These are phyloP conservation scores for Heterocephalus glaber DNA, from an alignment of 2,113 vertebrate genomes.

Conservation along the genomic window DNA sequence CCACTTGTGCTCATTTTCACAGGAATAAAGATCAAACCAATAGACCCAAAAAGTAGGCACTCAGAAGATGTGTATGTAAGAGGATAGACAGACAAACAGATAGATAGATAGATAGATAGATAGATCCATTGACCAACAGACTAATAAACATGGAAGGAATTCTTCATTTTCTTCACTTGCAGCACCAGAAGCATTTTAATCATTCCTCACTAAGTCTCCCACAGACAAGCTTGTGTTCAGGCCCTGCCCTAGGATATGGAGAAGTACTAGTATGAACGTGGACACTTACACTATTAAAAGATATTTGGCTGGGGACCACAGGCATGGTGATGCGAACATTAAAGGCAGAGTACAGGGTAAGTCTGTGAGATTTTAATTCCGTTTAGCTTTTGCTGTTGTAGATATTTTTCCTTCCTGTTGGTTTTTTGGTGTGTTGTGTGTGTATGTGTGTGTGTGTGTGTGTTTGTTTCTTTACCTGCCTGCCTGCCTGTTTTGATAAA, in stretches of 20 bases:
- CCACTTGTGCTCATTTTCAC: neutral
- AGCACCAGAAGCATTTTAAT: neutral
- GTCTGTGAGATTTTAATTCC: neutral
- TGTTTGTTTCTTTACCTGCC: neutral
- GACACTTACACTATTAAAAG: neutral
- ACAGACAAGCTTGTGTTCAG: neutral
- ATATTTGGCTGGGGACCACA: neutral
- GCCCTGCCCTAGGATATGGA: neutral
- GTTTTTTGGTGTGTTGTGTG: neutral
- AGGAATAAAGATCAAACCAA: neutral
- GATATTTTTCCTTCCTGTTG: neutral
- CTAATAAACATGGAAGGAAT: neutral
- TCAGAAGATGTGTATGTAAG: neutral
- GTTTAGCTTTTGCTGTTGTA: neutral
- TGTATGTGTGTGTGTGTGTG: too few species aligned
- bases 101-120: neutral
- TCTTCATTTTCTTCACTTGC: neutral
- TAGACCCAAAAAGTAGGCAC: neutral
- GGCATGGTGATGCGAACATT: neutral
- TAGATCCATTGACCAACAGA: neutral
- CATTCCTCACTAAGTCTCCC: neutral
- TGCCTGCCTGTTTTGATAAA: neutral
- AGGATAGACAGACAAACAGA: neutral
- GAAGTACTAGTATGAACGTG: neutral
- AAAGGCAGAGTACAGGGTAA: neutral